phyloP scores from a whole-genome alignment of 2,113 vertebrate species.

The Casuarius casuarius region DNA sequence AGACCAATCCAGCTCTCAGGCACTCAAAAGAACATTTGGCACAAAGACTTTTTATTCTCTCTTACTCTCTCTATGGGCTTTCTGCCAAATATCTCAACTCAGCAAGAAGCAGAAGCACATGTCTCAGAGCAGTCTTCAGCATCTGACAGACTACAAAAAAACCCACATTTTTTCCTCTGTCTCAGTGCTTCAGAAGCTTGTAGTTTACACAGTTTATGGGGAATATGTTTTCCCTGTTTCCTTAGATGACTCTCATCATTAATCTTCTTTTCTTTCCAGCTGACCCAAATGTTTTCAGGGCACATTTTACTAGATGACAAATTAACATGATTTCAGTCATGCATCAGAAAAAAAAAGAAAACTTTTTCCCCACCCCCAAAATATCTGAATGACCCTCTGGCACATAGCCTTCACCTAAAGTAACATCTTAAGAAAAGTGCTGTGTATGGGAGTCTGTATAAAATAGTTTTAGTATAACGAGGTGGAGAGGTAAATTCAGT shows the following conservation, averaged over 20 bases:
- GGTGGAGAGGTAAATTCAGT: not conserved
- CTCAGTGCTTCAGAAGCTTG: slow-evolving; percentile 1
- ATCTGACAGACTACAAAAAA: slow-evolving; percentile 38
- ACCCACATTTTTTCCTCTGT: not conserved
- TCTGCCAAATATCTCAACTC: slow-evolving; percentile 44
- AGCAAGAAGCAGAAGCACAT: slow-evolving; percentile 47
- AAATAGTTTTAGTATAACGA: not conserved
- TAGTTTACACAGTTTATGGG: not conserved
- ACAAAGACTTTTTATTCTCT: slow-evolving; percentile 50
- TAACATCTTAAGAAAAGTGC: not conserved
- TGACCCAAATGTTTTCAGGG: not conserved
- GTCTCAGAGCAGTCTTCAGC: slow-evolving; percentile 39
- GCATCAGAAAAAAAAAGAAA: accelerated
- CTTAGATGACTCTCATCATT: not conserved
- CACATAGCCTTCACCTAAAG: not conserved
- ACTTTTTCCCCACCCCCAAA: not conserved
- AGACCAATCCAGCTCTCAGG: slow-evolving; percentile 48
- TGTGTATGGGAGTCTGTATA: not conserved
- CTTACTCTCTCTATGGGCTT: slow-evolving; percentile 29
- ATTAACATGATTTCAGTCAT: not conserved
- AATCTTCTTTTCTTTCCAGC: slow-evolving; percentile 17
- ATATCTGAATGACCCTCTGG: not conserved
- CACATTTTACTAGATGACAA: not conserved
- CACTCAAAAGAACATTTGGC: slow-evolving; percentile 63
- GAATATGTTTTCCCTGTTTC: not conserved